These are phyloP conservation scores for Oscheius myriophilus DNA, from an alignment of 2,888 invertebrate genomes.

Conservation along the genomic window DNA sequence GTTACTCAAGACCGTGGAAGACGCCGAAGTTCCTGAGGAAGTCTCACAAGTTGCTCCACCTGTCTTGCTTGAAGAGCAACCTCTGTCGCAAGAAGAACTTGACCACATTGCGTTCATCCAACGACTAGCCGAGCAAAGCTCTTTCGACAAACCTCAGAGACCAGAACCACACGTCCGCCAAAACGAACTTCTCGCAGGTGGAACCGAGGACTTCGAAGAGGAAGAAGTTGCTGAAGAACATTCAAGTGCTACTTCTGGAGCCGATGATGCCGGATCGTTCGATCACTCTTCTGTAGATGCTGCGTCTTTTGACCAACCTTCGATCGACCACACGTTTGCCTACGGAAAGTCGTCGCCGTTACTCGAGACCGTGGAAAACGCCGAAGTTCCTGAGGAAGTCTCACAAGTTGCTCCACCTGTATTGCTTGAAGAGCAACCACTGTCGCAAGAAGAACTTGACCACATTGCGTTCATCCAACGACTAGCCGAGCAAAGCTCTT, in stretches of 20 bases:
- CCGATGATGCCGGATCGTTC: slow-evolving; percentile 33
- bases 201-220: neutral
- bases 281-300: neutral
- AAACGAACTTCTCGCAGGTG: slow-evolving; percentile 5
- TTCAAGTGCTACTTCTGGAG: slow-evolving; percentile 37
- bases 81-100: slow-evolving; percentile 38
- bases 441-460: slow-evolving; percentile 24
- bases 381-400: slow-evolving; percentile 5
- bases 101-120: slow-evolving; percentile 41
- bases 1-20: too few relatives aligned
- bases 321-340: neutral
- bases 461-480: slow-evolving; percentile 38
- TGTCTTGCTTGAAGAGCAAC: too few relatives aligned
- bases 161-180: slow-evolving; percentile 27
- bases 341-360: slow-evolving; percentile 24
- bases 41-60: too few relatives aligned
- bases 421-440: too few relatives aligned
- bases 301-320: neutral
- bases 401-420: too few relatives aligned
- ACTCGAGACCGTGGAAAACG: neutral
- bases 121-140: slow-evolving; percentile 34
- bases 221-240: slow-evolving; percentile 7
- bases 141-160: slow-evolving; percentile 27
- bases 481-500: slow-evolving; percentile 35
- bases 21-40: too few relatives aligned